Percentiles rank a stretch among this genome's conserved stretches.
These are phyloP conservation scores for Myiotriccus ornatus DNA, from an alignment of 2,797 vertebrate genomes.

Conservation along the genomic window DNA sequence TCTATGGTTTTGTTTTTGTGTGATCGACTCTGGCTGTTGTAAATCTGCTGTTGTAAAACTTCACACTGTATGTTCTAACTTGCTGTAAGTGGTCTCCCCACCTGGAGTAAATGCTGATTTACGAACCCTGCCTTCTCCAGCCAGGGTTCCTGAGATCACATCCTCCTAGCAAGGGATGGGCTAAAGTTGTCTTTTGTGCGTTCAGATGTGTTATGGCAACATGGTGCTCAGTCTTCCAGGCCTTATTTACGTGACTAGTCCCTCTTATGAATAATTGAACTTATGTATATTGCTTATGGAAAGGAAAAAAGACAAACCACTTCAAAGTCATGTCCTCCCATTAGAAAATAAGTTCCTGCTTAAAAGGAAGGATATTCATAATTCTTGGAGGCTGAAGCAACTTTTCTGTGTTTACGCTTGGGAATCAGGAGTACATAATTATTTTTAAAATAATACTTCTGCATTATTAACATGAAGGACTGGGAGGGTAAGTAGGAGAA, in stretches of 20 bases:
- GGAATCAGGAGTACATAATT: neutral
- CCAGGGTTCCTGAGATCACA: neutral
- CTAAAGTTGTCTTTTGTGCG: neutral
- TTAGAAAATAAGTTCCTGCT: neutral
- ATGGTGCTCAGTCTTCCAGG: neutral
- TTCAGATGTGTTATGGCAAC: neutral
- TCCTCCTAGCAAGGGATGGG: neutral
- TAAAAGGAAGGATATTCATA: neutral
- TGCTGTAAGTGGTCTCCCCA: neutral
- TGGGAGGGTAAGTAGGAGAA: neutral
- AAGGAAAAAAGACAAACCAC: neutral
- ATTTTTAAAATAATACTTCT: slow-evolving; percentile 8
- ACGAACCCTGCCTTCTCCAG: neutral
- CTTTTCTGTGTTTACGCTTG: neutral
- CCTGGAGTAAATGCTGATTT: neutral
- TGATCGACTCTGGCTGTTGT: neutral
- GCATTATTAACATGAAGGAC: neutral
- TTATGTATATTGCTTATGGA: neutral
- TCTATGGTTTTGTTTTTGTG: neutral
- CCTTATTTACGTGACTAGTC: slow-evolving; percentile 12
- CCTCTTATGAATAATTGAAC: slow-evolving; percentile 36
- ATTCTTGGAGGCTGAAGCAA: neutral
- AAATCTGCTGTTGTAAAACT: neutral
- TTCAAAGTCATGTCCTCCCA: neutral
- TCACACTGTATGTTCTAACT: neutral